These are phyloP conservation scores for Argyrosomus regius DNA, from an alignment of 2,797 vertebrate genomes.

Conservation along the genomic window DNA sequence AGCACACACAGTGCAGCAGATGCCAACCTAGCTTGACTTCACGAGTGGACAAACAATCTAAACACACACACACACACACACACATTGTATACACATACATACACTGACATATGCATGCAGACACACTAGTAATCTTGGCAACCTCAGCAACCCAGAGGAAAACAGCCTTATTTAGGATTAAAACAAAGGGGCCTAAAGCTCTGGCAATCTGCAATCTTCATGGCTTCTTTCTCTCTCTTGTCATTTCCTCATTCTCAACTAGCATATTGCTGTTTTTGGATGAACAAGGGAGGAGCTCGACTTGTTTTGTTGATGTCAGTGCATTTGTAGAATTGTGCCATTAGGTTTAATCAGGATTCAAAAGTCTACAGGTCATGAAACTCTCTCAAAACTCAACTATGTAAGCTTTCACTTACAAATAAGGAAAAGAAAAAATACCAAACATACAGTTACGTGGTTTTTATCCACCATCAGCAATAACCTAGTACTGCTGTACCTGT, in stretches of 20 bases:
- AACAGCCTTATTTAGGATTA: conserved; percentile 78
- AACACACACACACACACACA: conserved; percentile 47
- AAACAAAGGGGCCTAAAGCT: conserved; percentile 71
- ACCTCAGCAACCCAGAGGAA: conserved; percentile 70
- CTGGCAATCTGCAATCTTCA: conserved; percentile 46
- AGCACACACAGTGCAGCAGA: conserved; percentile 59
- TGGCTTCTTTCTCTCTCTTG: conserved; percentile 20
- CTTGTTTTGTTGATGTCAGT: conserved; percentile 47
- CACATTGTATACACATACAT: conserved; percentile 26
- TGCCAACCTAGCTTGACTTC: conserved; percentile 75
- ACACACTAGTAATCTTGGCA: conserved; percentile 64
- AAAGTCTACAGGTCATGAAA: conserved; percentile 35
- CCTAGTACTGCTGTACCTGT: conserved; percentile 78
- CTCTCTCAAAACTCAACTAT: conserved; percentile 52
- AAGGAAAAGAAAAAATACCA: conserved; percentile 46
- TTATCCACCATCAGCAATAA: conserved; percentile 80
- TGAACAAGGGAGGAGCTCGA: conserved; percentile 21
- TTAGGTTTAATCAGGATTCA: conserved; percentile 45
- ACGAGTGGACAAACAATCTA: conserved; percentile 66
- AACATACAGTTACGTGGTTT: conserved; percentile 63
- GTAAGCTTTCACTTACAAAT: conserved; percentile 54
- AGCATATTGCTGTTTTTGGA: conserved; percentile 21
- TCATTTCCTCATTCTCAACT: conserved; percentile 14
- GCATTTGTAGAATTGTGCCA: conserved; percentile 30
- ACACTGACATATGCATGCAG: conserved; percentile 40